Percentiles rank a stretch among this genome's conserved stretches.
phyloP scores from a whole-genome alignment of 2,797 vertebrate species.

The Cygnus olor region DNA sequence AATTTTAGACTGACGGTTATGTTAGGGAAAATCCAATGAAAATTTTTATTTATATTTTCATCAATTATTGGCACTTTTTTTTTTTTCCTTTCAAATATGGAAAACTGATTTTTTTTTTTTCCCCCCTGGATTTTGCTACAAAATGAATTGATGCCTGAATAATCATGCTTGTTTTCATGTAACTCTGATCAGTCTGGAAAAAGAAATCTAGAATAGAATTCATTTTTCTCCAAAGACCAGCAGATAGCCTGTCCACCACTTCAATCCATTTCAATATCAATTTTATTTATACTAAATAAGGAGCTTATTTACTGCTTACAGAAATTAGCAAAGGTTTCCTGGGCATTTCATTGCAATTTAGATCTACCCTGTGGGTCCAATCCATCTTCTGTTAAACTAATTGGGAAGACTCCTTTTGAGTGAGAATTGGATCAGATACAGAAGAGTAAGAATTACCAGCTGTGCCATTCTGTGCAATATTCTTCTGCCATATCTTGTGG shows the following conservation, averaged over 20 bases:
- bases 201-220: not conserved
- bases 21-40: not conserved
- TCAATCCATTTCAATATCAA: not conserved
- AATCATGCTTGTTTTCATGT: not conserved
- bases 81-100: not conserved
- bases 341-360: not conserved
- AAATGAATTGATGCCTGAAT: not conserved
- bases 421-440: not conserved
- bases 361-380: not conserved
- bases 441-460: conserved; percentile 12
- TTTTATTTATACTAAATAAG: conserved; percentile 7
- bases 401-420: conserved; percentile 25
- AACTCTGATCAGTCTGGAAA: not conserved
- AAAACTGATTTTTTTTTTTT: not conserved
- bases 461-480: not conserved
- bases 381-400: conserved; percentile 21
- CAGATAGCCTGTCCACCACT: not conserved
- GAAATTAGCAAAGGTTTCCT: conserved; percentile 23
- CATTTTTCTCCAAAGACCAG: not conserved
- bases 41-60: not conserved
- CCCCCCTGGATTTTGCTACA: not conserved
- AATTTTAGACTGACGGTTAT: not conserved
- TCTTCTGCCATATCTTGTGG: conserved; percentile 7
- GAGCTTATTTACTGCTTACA: not conserved
- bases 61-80: not conserved